A percentile compares a stretch with the other conserved stretches of the same genome.
These are phyloP conservation scores for Prosapia bicincta DNA, from an alignment of 2,888 invertebrate species.

Conservation along the genomic window DNA sequence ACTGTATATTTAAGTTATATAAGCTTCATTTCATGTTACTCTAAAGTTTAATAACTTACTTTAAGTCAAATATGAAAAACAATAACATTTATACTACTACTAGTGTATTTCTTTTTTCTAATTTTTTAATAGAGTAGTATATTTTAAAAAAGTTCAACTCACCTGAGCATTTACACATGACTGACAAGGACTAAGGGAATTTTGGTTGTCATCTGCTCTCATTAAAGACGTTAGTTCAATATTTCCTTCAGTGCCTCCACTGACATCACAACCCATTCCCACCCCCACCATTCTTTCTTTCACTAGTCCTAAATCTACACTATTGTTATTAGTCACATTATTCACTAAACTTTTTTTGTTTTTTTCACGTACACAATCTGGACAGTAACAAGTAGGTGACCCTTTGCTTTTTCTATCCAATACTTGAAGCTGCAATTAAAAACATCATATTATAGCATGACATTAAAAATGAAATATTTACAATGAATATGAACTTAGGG, in stretches of 20 bases:
- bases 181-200: constrained; percentile 26
- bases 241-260: not conserved
- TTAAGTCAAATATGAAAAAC: too few species aligned
- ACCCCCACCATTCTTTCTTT: constrained; percentile 41
- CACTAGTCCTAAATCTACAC: constrained; percentile 37
- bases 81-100: too few species aligned
- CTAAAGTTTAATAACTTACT: too few species aligned
- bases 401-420: constrained; percentile 46
- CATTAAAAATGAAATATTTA: not conserved
- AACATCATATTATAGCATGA: not conserved
- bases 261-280: constrained; percentile 29
- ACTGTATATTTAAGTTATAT: too few species aligned
- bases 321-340: constrained; percentile 17
- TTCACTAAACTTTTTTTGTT: constrained; percentile 31
- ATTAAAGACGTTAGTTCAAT: constrained; percentile 13
- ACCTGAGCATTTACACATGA: constrained; percentile 30
- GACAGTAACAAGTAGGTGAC: constrained; percentile 44
- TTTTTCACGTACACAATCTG: constrained; percentile 42
- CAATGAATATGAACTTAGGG: too few species aligned
- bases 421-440: constrained; percentile 42
- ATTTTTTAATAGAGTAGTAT: too few species aligned
- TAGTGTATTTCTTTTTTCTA: too few species aligned
- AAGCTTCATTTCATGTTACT: too few species aligned
- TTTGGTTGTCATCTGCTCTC: constrained; percentile 10
- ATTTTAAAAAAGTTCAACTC: not conserved